Base-by-base conservation (phyloP, 2,797 vertebrate genomes). In the Pseudochromis fuscus region DNA sequence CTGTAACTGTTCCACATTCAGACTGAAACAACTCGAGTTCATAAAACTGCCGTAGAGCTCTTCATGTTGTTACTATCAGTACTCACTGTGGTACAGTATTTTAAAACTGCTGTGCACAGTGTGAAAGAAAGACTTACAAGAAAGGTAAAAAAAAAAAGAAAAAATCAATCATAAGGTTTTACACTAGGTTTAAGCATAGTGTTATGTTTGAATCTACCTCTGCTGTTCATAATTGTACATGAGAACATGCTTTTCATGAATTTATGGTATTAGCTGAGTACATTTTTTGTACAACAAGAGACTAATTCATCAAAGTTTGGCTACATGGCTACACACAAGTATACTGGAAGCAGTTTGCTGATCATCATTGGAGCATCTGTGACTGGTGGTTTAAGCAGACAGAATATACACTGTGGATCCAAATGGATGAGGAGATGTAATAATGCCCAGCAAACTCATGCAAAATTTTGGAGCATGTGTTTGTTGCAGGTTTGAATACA, bases 401-500 rank as follows among this genome's bases (percentile, higher is more conserved):
- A 35, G 1, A 12, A 35, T 35, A 12, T 11, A 35, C 9, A 11
- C 13, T 12, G 10, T 35, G 30, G 12, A 7, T 33, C 23, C 37
- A n/a, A n/a, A n/a, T n/a, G n/a, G n/a, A n/a, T n/a, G n/a, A 24
- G 53, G 24, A 28, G 48, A 45, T n/a, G 30, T 12, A 35, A 12
- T 35, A 35, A 35, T 35, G 9, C 33, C 10, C 33, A 12, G n/a
- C 18, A 24, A 65, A 35, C 57, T 11, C 11, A 12, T 19, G 7
- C 40, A 8, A 57, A 3, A 1, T 37, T 38, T n/a, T 44, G 31
- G 31, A n/a, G 16, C 2, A 7, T 16, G 48, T 58, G 25, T 55
- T 23, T 67, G 35, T 57, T 42, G 38, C 23, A n/a, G 18, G 16
- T 59, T 72, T 66, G 55, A 67, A 64, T 31, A 44, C 19, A 55